Percentiles rank a stretch among this genome's conserved stretches.
Conservation (phyloP, 1,140 invertebrate species). For the Babylonia areolata region DNA sequence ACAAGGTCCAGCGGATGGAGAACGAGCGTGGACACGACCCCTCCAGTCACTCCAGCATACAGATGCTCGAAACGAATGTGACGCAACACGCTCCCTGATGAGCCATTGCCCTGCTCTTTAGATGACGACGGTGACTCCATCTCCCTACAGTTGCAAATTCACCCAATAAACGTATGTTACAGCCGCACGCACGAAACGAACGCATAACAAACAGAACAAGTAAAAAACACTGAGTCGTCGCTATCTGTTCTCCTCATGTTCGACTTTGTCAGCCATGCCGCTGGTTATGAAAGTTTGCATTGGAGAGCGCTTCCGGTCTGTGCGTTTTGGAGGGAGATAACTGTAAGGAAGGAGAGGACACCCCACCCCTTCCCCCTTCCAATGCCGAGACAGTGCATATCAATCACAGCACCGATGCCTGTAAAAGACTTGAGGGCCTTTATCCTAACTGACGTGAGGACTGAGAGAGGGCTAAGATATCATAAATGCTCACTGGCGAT, state of each 20-base stretch:
- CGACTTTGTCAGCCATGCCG: not conserved
- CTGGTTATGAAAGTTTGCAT: not conserved
- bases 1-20: slow-evolving; percentile 92
- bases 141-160: not conserved
- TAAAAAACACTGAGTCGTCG: not conserved
- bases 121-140: slow-evolving; percentile 14
- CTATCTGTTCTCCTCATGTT: not conserved
- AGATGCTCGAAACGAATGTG: slow-evolving; percentile 92
- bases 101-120: not conserved
- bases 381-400: too few species aligned
- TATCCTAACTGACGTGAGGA: too few species aligned
- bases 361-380: too few species aligned
- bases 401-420: too few species aligned
- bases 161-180: not conserved
- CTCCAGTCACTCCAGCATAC: slow-evolving; percentile 94
- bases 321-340: too few species aligned
- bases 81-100: slow-evolving; percentile 29
- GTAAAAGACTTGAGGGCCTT: too few species aligned
- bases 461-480: too few species aligned
- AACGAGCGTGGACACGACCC: slow-evolving; percentile 90
- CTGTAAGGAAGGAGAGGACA: too few species aligned
- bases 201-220: not conserved
- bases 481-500: too few species aligned
- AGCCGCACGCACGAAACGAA: not conserved
- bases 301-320: slow-evolving; percentile 1